Conservation (phyloP, 2,888 invertebrate genomes). For the Dolomedes plantarius region DNA sequence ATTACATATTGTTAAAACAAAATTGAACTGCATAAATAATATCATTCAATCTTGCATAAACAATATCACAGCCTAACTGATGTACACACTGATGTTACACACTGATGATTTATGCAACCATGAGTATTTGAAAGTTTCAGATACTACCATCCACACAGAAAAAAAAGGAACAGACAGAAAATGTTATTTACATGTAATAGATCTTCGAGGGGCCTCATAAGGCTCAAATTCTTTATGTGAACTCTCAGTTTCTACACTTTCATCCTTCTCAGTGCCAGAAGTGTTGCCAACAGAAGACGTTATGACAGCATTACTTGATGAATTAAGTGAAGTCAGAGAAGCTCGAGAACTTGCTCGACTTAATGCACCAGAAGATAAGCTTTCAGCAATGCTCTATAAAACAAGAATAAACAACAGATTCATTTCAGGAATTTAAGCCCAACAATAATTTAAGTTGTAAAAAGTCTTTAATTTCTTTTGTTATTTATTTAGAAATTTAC, state of each 20-base stretch:
- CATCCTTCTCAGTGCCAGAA: constrained; percentile 31
- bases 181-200: constrained; percentile 51
- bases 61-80: no score
- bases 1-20: no score
- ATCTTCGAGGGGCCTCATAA: constrained; percentile 51
- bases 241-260: background rate
- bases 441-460: no score
- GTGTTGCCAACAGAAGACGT: constrained; percentile 47
- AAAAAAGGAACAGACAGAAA: no score
- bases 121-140: no score
- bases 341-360: constrained; percentile 82
- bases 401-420: background rate
- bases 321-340: constrained; percentile 81
- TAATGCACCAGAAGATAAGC: constrained; percentile 75
- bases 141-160: no score
- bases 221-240: constrained; percentile 56
- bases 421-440: background rate
- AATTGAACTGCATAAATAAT: no score
- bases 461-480: no score
- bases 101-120: no score
- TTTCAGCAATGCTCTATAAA: constrained; percentile 77
- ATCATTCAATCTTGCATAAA: no score
- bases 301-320: constrained; percentile 65
- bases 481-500: no score
- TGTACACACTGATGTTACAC: no score